Base-by-base conservation (phyloP, 2,797 vertebrate genomes). In the Danio albolineatus region DNA sequence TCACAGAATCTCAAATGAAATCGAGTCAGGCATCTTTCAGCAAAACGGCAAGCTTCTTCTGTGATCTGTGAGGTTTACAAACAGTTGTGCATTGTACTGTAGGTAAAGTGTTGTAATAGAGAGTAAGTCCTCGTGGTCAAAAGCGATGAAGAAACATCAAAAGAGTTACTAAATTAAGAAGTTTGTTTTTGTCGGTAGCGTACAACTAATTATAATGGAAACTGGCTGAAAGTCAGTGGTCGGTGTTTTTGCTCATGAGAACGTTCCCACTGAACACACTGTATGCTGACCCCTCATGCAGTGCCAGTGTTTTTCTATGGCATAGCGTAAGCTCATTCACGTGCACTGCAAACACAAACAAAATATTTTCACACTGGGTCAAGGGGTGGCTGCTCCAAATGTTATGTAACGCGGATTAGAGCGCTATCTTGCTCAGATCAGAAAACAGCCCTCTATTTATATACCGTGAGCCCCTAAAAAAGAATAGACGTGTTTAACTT, bases 251-350 rank as follows among this genome's bases (percentile, higher is more conserved):
- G 65, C 44, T 44, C 38, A 48, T 65, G 59, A 79, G 49, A 71
- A 78, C 6, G 62, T 79, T 79, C 78, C 49, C 77, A 73, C 38
- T 79, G 19, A 46, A 10, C 67, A 57, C 49, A 72, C 69, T 46
- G 71, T 67, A 60, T 73, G 61, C 49, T 46, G 49, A 70, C 43
- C 53, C 51, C 44, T 78, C 76, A 82, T 74, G 80, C 74, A 56
- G 57, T 53, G 59, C 43, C 79, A 51, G 17, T 84, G 83, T 82
- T 82, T 64, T 75, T 59, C 66, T 82, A 72, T 56, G 57, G 73
- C 83, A 82, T 84, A 84, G 80, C 76, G 61, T 73, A 59, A 74
- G 78, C 75, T 76, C 73, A 79, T 85, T 85, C 83, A 82, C 77
- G 46, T 85, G 81, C 81, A 85, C 53, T 44, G 46, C 60, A 36